Evolutionary conservation across 2,888 invertebrate genomes (phyloP).

Genomic region (Caenorhabditis sp.): DNA sequence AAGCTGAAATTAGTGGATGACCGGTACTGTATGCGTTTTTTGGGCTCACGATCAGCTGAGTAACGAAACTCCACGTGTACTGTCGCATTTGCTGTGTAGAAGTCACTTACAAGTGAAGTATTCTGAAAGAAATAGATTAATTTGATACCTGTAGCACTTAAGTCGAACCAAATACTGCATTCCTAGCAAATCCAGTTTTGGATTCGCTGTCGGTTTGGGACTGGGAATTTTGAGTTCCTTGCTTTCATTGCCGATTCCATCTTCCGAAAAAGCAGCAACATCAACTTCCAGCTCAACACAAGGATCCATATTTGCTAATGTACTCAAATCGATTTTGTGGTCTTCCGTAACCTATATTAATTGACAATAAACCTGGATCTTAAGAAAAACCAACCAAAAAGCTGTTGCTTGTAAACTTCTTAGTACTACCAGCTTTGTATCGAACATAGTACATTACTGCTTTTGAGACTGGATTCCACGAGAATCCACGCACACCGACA

Average conservation of each 20-base stretch:
- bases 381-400: too few species aligned
- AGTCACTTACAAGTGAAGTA: slow-evolving; percentile 43
- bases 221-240: slow-evolving; percentile 26
- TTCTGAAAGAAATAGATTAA: slow-evolving; percentile 37
- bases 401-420: slow-evolving; percentile 14
- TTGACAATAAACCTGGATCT: too few species aligned
- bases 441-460: slow-evolving; percentile 56
- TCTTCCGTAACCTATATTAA: slow-evolving; percentile 28
- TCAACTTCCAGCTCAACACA: slow-evolving; percentile 38
- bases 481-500: slow-evolving; percentile 22
- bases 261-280: slow-evolving; percentile 38
- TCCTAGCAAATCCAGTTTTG: slow-evolving; percentile 32
- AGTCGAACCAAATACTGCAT: slow-evolving; percentile 25
- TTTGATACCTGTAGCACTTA: neutral
- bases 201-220: slow-evolving; percentile 47
- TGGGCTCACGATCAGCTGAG: slow-evolving; percentile 33
- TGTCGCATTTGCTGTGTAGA: slow-evolving; percentile 71
- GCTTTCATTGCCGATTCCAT: slow-evolving; percentile 42
- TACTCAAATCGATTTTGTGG: slow-evolving; percentile 15
- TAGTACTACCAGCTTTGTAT: slow-evolving; percentile 15
- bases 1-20: slow-evolving; percentile 56
- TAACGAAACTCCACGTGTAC: slow-evolving; percentile 66
- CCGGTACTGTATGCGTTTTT: too few species aligned
- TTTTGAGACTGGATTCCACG: slow-evolving; percentile 54
- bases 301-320: slow-evolving; percentile 22